phyloP scores from a whole-genome alignment of 2,113 vertebrate genomes.

The Atrichornis clamosus region DNA sequence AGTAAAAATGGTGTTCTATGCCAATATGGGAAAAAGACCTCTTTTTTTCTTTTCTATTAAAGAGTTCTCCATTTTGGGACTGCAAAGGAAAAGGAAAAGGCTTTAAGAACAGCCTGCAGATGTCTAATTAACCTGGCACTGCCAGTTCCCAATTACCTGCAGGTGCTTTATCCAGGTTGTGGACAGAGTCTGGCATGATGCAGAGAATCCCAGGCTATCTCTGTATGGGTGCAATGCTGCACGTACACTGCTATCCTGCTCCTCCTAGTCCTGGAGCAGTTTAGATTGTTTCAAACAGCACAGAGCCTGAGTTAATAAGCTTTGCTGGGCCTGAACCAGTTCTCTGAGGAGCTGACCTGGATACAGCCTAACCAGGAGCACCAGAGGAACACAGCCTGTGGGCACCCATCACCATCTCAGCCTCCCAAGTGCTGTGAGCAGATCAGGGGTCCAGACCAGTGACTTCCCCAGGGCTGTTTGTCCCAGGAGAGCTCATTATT shows the following conservation, averaged over 20 bases:
- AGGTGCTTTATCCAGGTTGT: conserved; percentile 8
- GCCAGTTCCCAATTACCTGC: conserved; percentile 5
- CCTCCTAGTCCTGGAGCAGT: not conserved
- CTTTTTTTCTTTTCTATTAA: not conserved
- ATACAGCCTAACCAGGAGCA: not conserved
- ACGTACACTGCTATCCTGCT: not conserved
- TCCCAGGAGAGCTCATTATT: not conserved
- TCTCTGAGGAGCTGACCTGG: not conserved
- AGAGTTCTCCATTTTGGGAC: not conserved
- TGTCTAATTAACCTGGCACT: conserved; percentile 25
- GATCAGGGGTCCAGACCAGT: rapidly evolving
- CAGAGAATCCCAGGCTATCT: not conserved
- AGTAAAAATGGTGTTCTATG: conserved; percentile 8
- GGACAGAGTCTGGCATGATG: not conserved
- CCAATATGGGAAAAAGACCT: not conserved
- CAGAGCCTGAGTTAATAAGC: not conserved
- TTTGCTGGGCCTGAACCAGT: not conserved
- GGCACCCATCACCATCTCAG: not conserved
- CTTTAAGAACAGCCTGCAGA: not conserved
- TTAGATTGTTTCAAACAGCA: not conserved
- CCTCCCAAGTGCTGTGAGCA: not conserved
- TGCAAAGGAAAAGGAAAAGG: not conserved
- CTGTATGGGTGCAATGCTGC: not conserved
- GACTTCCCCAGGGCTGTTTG: not conserved
- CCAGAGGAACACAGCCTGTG: not conserved